A percentile compares a stretch with the other conserved stretches of the same genome.
Evolutionary conservation across 2,797 vertebrate genomes (phyloP).

Genomic region (Epinephelus malabaricus): DNA sequence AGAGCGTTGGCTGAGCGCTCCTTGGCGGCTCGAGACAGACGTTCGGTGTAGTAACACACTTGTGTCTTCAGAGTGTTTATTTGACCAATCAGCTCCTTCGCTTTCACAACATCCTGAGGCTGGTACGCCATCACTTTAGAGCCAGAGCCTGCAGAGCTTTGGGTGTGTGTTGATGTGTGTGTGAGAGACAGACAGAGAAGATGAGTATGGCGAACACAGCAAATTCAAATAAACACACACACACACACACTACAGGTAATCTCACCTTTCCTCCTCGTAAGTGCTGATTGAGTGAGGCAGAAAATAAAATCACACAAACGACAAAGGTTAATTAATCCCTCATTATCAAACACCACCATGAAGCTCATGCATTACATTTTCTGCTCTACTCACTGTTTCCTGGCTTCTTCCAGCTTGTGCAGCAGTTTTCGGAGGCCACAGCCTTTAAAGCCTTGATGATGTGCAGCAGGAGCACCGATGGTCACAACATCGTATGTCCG

Average conservation of each 20-base stretch:
- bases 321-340: background rate
- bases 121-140: conserved; percentile 92
- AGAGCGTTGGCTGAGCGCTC: conserved; percentile 95
- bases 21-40: conserved; percentile 96
- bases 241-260: conserved; percentile 48
- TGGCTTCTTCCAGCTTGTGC: conserved; percentile 96
- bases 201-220: background rate
- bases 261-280: conserved; percentile 97
- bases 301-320: conserved; percentile 24
- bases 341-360: background rate
- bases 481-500: conserved; percentile 97
- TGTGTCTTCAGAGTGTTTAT: conserved; percentile 99
- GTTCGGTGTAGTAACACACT: conserved; percentile 97
- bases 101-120: conserved; percentile 94
- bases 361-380: background rate
- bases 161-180: background rate
- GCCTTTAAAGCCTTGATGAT: conserved; percentile 98
- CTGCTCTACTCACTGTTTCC: conserved; percentile 92
- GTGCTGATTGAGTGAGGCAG: conserved; percentile 82
- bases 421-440: conserved; percentile 94
- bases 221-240: background rate
- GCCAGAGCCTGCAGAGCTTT: conserved; percentile 86
- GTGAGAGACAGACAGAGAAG: background rate
- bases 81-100: conserved; percentile 97
- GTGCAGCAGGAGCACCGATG: conserved; percentile 96